A percentile compares a stretch with the other conserved stretches of the same genome.
Conservation (phyloP, 1,140 invertebrate genomes). For the Zaprionus lachaisei region DNA sequence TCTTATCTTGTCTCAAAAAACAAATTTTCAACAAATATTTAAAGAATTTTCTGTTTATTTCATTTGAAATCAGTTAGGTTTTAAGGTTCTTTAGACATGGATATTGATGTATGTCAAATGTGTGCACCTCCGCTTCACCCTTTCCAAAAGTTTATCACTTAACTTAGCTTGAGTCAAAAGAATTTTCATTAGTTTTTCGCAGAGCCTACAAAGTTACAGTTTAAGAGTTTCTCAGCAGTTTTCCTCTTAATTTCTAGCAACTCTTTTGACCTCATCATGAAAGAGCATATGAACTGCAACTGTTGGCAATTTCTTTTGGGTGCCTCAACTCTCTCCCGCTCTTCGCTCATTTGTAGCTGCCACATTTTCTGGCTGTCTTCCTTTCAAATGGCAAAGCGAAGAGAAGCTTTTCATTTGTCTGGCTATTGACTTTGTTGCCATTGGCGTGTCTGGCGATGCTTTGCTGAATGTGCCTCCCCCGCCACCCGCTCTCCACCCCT, state of each 20-base stretch:
- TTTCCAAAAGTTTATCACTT: background rate
- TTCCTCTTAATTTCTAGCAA: background rate
- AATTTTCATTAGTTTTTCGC: background rate
- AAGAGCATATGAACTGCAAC: constrained; percentile 11
- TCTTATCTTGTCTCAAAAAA: background rate
- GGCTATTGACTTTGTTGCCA: constrained; percentile 79
- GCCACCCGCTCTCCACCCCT: background rate
- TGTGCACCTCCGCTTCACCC: background rate
- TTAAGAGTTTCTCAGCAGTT: background rate
- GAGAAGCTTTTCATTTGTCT: constrained; percentile 75
- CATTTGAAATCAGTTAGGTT: background rate
- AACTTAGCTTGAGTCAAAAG: background rate
- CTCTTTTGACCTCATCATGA: background rate
- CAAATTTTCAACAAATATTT: background rate
- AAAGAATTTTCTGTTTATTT: background rate
- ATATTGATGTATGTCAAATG: background rate
- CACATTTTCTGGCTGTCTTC: constrained; percentile 36
- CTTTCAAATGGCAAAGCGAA: constrained; percentile 16
- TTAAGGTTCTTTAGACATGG: background rate
- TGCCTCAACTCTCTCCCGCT: background rate
- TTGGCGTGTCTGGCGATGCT: constrained; percentile 76
- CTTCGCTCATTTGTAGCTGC: constrained; percentile 35
- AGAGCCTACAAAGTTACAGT: background rate
- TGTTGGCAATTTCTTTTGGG: background rate
- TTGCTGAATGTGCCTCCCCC: constrained; percentile 39